Conservation (phyloP, 2,888 invertebrate species). For the Mayetiola destructor region DNA sequence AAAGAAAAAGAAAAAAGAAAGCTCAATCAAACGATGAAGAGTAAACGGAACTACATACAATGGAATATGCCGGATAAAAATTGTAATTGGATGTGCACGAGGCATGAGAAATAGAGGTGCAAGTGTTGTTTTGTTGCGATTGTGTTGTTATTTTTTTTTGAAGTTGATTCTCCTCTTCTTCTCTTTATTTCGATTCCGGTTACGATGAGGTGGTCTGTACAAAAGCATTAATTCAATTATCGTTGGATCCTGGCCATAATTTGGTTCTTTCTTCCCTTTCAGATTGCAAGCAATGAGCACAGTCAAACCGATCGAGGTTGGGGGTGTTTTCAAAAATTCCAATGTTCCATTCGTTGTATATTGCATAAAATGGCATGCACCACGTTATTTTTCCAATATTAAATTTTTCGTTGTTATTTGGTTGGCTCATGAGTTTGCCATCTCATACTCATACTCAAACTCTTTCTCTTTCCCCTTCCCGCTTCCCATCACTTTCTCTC, state of each 20-base stretch:
- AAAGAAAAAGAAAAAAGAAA: neutral
- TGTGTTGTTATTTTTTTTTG: too few species aligned
- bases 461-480: neutral
- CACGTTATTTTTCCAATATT: neutral
- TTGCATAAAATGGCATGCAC: neutral
- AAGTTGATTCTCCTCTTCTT: too few species aligned
- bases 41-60: too few species aligned
- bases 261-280: neutral
- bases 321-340: too few species aligned
- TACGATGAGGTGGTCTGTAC: too few species aligned
- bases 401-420: neutral
- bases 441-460: neutral
- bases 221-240: neutral
- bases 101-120: too few species aligned
- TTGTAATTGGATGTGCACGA: too few species aligned
- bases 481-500: neutral
- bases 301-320: neutral
- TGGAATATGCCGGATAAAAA: too few species aligned
- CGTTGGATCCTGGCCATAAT: neutral
- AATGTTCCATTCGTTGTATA: neutral
- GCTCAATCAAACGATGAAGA: too few species aligned
- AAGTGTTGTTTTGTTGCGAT: too few species aligned
- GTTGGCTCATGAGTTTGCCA: neutral
- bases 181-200: too few species aligned
- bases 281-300: too few species aligned